A percentile compares a stretch with the other conserved stretches of the same genome.
Evolutionary conservation across 1,140 invertebrate genomes (phyloP).

Genomic region (Diorhabda carinulata): DNA sequence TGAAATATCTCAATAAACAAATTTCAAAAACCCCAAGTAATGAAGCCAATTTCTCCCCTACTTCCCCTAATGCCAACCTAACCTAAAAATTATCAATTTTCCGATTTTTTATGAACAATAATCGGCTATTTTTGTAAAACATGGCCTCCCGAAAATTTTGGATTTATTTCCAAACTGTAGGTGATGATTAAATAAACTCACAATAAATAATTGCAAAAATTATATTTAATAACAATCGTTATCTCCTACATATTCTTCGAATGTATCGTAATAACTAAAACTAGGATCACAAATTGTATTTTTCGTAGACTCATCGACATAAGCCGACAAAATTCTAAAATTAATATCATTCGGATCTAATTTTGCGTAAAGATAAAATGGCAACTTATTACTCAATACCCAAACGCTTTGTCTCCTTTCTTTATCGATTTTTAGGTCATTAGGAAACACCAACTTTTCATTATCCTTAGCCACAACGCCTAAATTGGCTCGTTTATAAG

Average conservation of each 20-base stretch:
- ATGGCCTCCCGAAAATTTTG: too few relatives aligned
- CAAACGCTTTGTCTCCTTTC: slow-evolving; percentile 65
- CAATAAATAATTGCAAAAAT: too few relatives aligned
- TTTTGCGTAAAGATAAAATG: slow-evolving; percentile 66
- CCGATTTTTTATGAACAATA: too few relatives aligned
- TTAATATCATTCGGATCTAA: slow-evolving; percentile 64
- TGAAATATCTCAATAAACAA: too few relatives aligned
- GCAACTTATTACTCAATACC: slow-evolving; percentile 70
- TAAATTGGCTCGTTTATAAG: slow-evolving; percentile 60
- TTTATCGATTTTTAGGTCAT: slow-evolving; percentile 72
- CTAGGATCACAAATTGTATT: slow-evolving; percentile 67
- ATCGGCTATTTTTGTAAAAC: too few relatives aligned
- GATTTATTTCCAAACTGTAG: too few relatives aligned
- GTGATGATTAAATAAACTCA: too few relatives aligned
- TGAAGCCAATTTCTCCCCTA: too few relatives aligned
- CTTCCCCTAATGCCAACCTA: too few relatives aligned
- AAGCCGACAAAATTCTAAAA: slow-evolving; percentile 65
- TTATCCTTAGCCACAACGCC: slow-evolving; percentile 58
- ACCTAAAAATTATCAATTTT: too few relatives aligned
- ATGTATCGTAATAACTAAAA: slow-evolving; percentile 22
- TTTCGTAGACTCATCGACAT: slow-evolving; percentile 56
- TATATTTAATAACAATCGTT: slow-evolving; percentile 33
- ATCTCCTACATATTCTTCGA: slow-evolving; percentile 17
- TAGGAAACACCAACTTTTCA: slow-evolving; percentile 67
- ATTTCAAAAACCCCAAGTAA: too few relatives aligned